Conservation (phyloP, 2,888 invertebrate species). For the Ctenicera cuprea region DNA sequence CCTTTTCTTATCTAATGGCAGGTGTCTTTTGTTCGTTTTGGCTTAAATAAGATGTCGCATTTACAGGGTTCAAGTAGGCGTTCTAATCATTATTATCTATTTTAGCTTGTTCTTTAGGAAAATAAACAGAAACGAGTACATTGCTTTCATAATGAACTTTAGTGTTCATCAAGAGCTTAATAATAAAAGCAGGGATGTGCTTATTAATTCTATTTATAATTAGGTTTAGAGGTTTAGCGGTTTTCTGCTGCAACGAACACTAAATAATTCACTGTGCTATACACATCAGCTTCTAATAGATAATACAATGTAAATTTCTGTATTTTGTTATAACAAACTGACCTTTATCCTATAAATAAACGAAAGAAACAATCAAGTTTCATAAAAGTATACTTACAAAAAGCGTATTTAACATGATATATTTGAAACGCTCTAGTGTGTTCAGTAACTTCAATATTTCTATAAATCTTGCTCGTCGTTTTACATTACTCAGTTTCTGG, state of each 20-base stretch:
- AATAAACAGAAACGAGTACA: not conserved
- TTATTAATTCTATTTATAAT: slow-evolving; percentile 17
- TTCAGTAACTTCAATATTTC: too few species aligned
- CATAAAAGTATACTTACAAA: too few species aligned
- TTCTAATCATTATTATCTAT: slow-evolving; percentile 18
- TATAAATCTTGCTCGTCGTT: too few species aligned
- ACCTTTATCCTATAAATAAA: too few species aligned
- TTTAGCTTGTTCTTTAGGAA: not conserved
- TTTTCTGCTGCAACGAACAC: slow-evolving; percentile 10
- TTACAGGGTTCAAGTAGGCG: slow-evolving; percentile 4
- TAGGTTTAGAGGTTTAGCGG: slow-evolving; percentile 8
- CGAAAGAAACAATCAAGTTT: too few species aligned
- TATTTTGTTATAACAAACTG: too few species aligned
- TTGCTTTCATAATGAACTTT: slow-evolving; percentile 14
- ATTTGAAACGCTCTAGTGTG: too few species aligned
- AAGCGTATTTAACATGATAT: too few species aligned
- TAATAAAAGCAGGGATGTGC: slow-evolving; percentile 18
- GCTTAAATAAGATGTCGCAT: slow-evolving; percentile 20
- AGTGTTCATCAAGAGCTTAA: slow-evolving; percentile 5
- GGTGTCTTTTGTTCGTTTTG: slow-evolving; percentile 27
- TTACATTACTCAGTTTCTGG: too few species aligned
- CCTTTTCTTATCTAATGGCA: slow-evolving; percentile 31
- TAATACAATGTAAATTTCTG: too few species aligned
- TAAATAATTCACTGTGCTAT: not conserved
- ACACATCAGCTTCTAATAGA: too few species aligned